Percentiles rank a stretch among this genome's conserved stretches.
These are phyloP conservation scores for Melipona bicolor DNA, from an alignment of 2,888 invertebrate species.

Conservation along the genomic window DNA sequence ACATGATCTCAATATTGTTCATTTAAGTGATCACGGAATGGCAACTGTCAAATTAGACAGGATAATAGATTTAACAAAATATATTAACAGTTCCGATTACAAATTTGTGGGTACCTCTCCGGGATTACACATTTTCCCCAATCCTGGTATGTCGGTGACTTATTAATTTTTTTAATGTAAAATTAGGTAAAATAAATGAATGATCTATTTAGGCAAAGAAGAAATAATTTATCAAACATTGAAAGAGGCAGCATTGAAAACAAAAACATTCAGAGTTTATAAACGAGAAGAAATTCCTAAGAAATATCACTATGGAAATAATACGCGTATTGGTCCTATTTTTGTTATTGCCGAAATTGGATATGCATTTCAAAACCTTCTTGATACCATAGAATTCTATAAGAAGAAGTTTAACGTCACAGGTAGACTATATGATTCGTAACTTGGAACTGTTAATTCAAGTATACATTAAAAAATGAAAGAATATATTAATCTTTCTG, in stretches of 20 bases:
- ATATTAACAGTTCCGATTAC: constrained; percentile 85
- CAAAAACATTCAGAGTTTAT: constrained; percentile 86
- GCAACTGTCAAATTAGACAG: constrained; percentile 85
- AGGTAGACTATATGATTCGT: constrained; percentile 77
- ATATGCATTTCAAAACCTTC: constrained; percentile 87
- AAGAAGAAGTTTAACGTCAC: constrained; percentile 84
- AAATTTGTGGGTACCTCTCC: constrained; percentile 86
- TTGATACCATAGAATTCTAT: constrained; percentile 82
- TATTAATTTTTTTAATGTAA: background rate
- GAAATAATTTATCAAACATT: constrained; percentile 85
- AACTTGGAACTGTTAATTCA: constrained; percentile 11
- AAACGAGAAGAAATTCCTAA: constrained; percentile 86
- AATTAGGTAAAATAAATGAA: background rate
- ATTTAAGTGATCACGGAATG: constrained; percentile 92
- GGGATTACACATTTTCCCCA: constrained; percentile 87
- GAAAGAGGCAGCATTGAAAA: constrained; percentile 82
- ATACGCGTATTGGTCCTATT: constrained; percentile 87
- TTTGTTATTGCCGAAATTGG: constrained; percentile 87
- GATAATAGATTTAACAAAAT: constrained; percentile 86
- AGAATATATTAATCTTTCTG: constrained; percentile 53
- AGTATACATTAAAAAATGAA: background rate
- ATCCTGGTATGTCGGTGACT: constrained; percentile 82
- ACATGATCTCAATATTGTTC: constrained; percentile 87
- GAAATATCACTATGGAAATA: constrained; percentile 87
- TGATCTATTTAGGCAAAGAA: constrained; percentile 82